Percentiles rank a stretch among this genome's conserved stretches.
These are phyloP conservation scores for Natator depressus DNA, from an alignment of 2,113 vertebrate genomes.

Conservation along the genomic window DNA sequence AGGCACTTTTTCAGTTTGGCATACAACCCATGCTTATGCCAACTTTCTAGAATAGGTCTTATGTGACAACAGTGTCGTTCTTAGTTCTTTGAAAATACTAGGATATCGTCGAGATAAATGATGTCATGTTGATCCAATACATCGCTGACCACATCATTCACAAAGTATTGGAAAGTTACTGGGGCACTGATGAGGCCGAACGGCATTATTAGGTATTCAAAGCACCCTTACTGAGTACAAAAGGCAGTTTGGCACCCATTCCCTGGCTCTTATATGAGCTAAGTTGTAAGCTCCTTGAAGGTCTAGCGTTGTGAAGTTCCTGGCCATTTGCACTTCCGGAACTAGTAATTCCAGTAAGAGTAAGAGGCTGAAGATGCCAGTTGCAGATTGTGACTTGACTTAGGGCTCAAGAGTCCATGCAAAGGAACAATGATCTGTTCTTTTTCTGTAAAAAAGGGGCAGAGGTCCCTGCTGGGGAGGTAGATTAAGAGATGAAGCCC, in stretches of 20 bases:
- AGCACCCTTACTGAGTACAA: not conserved
- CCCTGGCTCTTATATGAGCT: not conserved
- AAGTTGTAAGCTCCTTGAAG: not conserved
- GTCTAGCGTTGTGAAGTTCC: not conserved
- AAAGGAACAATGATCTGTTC: not conserved
- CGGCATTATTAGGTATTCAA: not conserved
- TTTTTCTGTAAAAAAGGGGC: too few species aligned
- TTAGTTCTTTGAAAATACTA: too few species aligned
- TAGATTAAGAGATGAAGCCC: not conserved
- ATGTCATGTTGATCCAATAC: not conserved
- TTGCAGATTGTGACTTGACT: not conserved
- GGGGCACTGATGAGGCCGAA: not conserved
- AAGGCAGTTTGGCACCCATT: not conserved
- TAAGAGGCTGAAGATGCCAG: not conserved
- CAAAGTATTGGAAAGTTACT: not conserved
- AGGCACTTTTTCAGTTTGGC: too few species aligned
- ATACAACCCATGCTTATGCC: too few species aligned
- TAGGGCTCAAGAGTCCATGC: not conserved
- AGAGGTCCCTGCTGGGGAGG: not conserved
- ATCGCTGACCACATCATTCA: not conserved
- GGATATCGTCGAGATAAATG: not conserved
- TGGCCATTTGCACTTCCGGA: not conserved
- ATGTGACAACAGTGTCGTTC: too few species aligned
- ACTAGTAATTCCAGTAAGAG: not conserved
- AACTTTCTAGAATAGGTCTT: too few species aligned